These are phyloP conservation scores for Argyresthia albistria DNA, from an alignment of 2,888 invertebrate genomes.

Conservation along the genomic window DNA sequence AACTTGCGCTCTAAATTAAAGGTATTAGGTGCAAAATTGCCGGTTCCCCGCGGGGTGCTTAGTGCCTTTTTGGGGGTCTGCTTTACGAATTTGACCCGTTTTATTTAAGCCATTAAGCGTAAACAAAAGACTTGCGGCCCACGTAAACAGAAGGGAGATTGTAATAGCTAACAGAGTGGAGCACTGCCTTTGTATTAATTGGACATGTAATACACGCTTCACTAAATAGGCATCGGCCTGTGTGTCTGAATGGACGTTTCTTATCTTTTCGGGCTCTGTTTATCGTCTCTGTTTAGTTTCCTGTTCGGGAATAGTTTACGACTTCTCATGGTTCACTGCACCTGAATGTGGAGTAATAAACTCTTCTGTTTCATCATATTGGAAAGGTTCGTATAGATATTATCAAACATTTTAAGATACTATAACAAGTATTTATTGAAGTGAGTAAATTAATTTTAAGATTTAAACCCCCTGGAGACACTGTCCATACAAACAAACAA, in stretches of 20 bases:
- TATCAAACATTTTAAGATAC: too few species aligned
- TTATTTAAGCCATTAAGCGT: slow-evolving; percentile 68
- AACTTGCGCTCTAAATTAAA: slow-evolving; percentile 43
- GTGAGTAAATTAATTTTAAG: too few species aligned
- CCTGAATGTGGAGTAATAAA: too few species aligned
- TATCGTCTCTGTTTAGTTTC: not conserved
- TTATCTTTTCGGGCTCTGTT: slow-evolving; percentile 20
- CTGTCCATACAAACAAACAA: too few species aligned
- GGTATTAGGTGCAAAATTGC: slow-evolving; percentile 36
- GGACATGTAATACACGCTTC: slow-evolving; percentile 61
- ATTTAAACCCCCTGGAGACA: too few species aligned
- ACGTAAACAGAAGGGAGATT: slow-evolving; percentile 49
- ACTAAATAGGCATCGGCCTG: slow-evolving; percentile 51
- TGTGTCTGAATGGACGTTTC: slow-evolving; percentile 21
- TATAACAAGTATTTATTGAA: too few species aligned
- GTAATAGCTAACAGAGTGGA: slow-evolving; percentile 59
- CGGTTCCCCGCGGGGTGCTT: slow-evolving; percentile 29
- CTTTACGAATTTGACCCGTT: slow-evolving; percentile 65
- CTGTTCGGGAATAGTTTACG: not conserved
- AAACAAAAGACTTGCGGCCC: slow-evolving; percentile 62
- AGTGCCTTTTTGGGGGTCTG: slow-evolving; percentile 46
- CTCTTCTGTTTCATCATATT: too few species aligned
- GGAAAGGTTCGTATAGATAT: too few species aligned
- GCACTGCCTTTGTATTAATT: slow-evolving; percentile 56
- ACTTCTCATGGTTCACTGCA: too few species aligned